Percentiles rank a stretch among this genome's conserved stretches.
These are phyloP conservation scores for Chondrilla cf. caribensis DNA, from an alignment of 37 sponge, comb jelly and placozoan species.

Conservation along the genomic window DNA sequence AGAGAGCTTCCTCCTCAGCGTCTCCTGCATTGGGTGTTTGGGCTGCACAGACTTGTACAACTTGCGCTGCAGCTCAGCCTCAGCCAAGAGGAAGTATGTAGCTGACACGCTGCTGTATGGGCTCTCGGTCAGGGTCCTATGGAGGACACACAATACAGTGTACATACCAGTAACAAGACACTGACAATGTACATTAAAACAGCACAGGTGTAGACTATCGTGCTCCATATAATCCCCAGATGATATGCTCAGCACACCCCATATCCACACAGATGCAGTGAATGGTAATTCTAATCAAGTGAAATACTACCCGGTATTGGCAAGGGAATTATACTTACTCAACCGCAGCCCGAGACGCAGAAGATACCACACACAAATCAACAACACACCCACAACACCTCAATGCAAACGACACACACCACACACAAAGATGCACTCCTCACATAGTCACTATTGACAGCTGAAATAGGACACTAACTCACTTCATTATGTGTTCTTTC, in stretches of 20 bases:
- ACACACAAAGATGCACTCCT: too few relatives aligned
- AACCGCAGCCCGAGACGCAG: too few relatives aligned
- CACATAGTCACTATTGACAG: too few relatives aligned
- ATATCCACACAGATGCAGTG: too few relatives aligned
- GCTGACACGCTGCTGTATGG: slow-evolving; percentile 92
- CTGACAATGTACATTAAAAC: not conserved
- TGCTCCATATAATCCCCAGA: not conserved
- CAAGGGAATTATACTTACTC: too few relatives aligned
- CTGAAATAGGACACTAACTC: not conserved
- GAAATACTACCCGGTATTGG: too few relatives aligned
- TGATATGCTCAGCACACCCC: too few relatives aligned
- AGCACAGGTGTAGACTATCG: not conserved
- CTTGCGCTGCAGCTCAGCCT: slow-evolving; percentile 73
- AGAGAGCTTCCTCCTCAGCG: slow-evolving; percentile 36
- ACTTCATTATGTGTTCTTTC: slow-evolving; percentile 63
- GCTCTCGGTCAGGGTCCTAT: slow-evolving; percentile 54
- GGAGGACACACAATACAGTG: not conserved
- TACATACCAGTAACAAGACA: not conserved
- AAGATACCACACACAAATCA: too few relatives aligned
- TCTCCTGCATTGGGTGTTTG: not conserved
- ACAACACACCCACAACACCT: not conserved
- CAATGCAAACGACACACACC: too few relatives aligned
- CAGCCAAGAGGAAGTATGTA: slow-evolving; percentile 93
- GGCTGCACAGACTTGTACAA: not conserved
- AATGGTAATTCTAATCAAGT: too few relatives aligned